Evolutionary conservation across 2,888 invertebrate genomes (phyloP).

Genomic region (Hypercompe scribonia): DNA sequence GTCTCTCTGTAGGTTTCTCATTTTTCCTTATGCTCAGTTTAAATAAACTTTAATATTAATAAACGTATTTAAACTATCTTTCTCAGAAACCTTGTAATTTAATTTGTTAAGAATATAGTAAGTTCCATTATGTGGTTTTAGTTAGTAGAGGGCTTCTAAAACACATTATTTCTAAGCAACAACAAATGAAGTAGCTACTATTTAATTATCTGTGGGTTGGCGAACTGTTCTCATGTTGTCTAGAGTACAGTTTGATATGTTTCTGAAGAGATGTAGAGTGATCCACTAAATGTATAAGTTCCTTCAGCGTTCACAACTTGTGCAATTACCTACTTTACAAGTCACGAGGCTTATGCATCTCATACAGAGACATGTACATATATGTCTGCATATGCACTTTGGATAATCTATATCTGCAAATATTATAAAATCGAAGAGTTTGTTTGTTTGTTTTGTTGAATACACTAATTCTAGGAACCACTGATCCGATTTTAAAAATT

Average conservation of each 20-base stretch:
- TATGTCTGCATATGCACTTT: slow-evolving; percentile 18
- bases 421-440: too few species aligned
- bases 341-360: slow-evolving; percentile 28
- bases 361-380: slow-evolving; percentile 20
- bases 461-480: too few species aligned
- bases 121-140: not conserved
- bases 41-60: not conserved
- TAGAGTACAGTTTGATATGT: slow-evolving; percentile 37
- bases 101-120: slow-evolving; percentile 3
- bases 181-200: slow-evolving; percentile 23
- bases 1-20: too few species aligned
- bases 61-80: not conserved
- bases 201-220: slow-evolving; percentile 30
- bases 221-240: slow-evolving; percentile 27
- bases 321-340: slow-evolving; percentile 51
- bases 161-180: slow-evolving; percentile 25
- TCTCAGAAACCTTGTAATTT: not conserved
- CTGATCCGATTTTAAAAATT: too few species aligned
- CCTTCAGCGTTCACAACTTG: slow-evolving; percentile 42
- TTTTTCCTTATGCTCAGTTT: not conserved
- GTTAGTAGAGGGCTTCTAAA: slow-evolving; percentile 12
- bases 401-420: too few species aligned
- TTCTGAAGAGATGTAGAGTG: slow-evolving; percentile 38
- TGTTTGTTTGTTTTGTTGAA: too few species aligned
- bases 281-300: slow-evolving; percentile 34